Base-by-base conservation (phyloP, 1,140 invertebrate genomes). In the Listronotus oregonensis region DNA sequence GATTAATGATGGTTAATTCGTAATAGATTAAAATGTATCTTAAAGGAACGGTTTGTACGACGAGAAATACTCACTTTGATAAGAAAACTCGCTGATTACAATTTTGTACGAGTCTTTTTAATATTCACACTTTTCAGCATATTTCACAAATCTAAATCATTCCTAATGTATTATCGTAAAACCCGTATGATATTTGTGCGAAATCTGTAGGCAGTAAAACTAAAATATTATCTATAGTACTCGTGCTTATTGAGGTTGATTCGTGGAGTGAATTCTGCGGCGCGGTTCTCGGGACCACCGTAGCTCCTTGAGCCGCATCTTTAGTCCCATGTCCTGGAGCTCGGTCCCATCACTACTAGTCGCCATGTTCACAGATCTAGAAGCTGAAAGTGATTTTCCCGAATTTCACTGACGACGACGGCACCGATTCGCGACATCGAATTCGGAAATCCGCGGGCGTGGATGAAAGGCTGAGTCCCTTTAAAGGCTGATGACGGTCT, bases 51-150 rank as follows among this genome's bases (percentile, higher is more conserved):
- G 4, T 4, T 27, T 14, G n/a, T n/a, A n/a, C n/a, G n/a, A 70
- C 11, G 58, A n/a, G 68, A 56, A n/a, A 64, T 43, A 46, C 50
- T 52, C 11, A 32, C 50, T 52, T 52, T n/a, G 21, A 52, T 52
- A 21, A 14, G 3, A 52, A 52, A 52, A 5, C 12, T 18, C 43
- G 14, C 43, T 46, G 7, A 46, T 17, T 46, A 17, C 17, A 46
- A 46, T 4, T 46, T 46, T 8, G 14, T 6, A 5, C 43, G 43
- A 46, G 43, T 46, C 34, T 12, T 37, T 37, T 3, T 37, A 37
- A 9, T 37, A 37, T 37, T 37, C 34, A 37, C 34, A 18, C 3
- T 46, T 46, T n/a, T 11, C 4, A 18, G 43, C 43, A 46, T 18
- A 46, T 46, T 42, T 18, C 43, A 46, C 43, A 17, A 9, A 8